A percentile compares a stretch with the other conserved stretches of the same genome.
Evolutionary conservation across 2,113 vertebrate genomes (phyloP).

Genomic region (Arenaria interpres): DNA sequence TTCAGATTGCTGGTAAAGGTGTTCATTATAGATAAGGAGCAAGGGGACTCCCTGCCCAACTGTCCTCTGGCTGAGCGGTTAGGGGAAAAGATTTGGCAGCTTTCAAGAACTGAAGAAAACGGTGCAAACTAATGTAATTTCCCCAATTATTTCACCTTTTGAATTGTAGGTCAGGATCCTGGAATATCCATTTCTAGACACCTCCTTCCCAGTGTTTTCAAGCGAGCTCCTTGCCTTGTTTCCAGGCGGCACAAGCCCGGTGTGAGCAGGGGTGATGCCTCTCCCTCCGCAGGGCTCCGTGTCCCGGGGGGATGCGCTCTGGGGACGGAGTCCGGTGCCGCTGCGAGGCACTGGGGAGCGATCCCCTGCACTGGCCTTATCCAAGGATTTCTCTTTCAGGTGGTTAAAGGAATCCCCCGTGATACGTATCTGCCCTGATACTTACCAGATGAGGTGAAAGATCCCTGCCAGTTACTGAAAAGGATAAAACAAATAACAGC

Average conservation of each 20-base stretch:
- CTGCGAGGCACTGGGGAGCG: neutral
- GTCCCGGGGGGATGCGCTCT: neutral
- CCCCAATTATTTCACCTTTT: neutral
- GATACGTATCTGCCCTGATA: neutral
- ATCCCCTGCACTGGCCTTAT: neutral
- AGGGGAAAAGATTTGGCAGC: neutral
- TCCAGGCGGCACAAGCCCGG: neutral
- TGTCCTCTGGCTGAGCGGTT: neutral
- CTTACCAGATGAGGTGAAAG: neutral
- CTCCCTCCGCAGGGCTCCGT: accelerated
- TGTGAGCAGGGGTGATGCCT: accelerated
- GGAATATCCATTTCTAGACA: neutral
- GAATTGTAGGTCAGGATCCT: neutral
- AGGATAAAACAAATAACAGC: neutral
- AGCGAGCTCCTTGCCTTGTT: neutral
- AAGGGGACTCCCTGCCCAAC: neutral
- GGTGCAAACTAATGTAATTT: neutral
- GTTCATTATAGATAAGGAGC: neutral
- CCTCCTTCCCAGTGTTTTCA: neutral
- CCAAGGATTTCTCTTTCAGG: neutral
- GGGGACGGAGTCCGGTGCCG: accelerated
- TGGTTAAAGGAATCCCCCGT: neutral
- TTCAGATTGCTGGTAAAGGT: neutral
- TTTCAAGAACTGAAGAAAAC: neutral
- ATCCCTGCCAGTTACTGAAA: neutral